Evolutionary conservation across 2,113 vertebrate genomes (phyloP), one percentile per base, ranked within the genome.

Genomic region (Ivindomyrus marchei): DNA sequence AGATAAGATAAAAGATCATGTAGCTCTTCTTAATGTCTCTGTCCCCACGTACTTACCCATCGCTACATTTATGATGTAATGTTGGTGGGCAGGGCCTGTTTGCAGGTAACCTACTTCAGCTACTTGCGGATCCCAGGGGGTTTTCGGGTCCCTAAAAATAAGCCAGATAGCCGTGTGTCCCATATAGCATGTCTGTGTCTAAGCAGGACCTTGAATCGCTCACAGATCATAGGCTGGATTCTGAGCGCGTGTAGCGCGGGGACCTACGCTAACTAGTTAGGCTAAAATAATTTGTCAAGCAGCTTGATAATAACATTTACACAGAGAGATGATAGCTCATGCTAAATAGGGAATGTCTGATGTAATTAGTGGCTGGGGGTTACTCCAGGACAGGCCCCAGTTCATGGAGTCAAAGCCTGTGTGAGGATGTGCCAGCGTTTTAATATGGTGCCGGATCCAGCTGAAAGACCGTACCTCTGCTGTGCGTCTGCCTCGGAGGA

Each of bases 261-360:
- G 74, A 42, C 74, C 74, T 80, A 80, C 74, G 17, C 31, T 80
- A 80, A 80, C 74, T 42, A 36, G 31, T 39, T 80, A 39, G 74
- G 74, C 74, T 42, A 80, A 80, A 80, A 80, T 17, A 36, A 80
- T 80, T 80, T 42, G 74, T 80, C 62, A 70, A 31, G 10, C 62
- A 70, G 62, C 27, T 31, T 70, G 9, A 70, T 70, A 70, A 70
- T 70, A 70, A 70, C 62, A 42, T 80, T 42, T 80, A 42, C 36
- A 19, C 17, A 80, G 74, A 80, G 31, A 8, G n/a, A 80, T 42
- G 74, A 80, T 80, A 19, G 15, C 19, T 80, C 36, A 42, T 42
- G 74, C 74, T 80, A 80, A 80, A 80, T 80, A 80, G 74, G 74
- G 74, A 80, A 80, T 42, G 74, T 80, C 74, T 80, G 74, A 42